Evolutionary conservation across 2,113 vertebrate genomes (phyloP), one percentile per base, ranked within the genome.

Genomic region (Thunnus maccoyii): DNA sequence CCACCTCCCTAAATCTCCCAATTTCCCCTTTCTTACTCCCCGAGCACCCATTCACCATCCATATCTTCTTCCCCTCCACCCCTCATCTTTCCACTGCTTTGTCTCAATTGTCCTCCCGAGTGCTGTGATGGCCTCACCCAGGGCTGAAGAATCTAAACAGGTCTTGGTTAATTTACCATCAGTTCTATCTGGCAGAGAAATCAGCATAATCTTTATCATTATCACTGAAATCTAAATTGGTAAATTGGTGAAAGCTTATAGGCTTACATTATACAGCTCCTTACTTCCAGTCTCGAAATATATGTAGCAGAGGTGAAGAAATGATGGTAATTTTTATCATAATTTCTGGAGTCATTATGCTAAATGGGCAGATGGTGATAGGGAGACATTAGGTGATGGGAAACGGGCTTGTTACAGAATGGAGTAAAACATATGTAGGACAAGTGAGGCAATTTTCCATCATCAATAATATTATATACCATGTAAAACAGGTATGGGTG

Each of bases 141-240:
- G 66, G 50, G 70, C 69, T 52, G 81, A 76, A 60, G 69, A 75
- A 86, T 73, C 79, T 60, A 75, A 86, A 82, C 67, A 75, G 66
- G 76, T 56, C 80, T 78, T 65, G 81, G 30, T 66, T 88, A 84
- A 93, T 90, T 92, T 85, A 85, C 78, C 78, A 76, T 72, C 63
- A 17, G 36, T 22, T 79, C 80, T 76, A 61, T 72, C 70, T 78
- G 67, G 56, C 30, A 3, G 47, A 74, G 82, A 48, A 89, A 84
- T 91, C 82, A 27, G 61, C 3, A 46, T 77, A 86, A 89, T 91
- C 82, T 89, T 90, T 78, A 88, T 86, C 82, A 88, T 91, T 81
- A 91, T 90, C 86, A 81, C 22, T 70, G 71, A 84, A 81, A 62
- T 84, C 86, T n/a, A n/a, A n/a, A n/a, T n/a, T n/a, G 62, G 76